Evolutionary conservation across 2,797 vertebrate genomes (phyloP).

Genomic region (Halcyon badia): DNA sequence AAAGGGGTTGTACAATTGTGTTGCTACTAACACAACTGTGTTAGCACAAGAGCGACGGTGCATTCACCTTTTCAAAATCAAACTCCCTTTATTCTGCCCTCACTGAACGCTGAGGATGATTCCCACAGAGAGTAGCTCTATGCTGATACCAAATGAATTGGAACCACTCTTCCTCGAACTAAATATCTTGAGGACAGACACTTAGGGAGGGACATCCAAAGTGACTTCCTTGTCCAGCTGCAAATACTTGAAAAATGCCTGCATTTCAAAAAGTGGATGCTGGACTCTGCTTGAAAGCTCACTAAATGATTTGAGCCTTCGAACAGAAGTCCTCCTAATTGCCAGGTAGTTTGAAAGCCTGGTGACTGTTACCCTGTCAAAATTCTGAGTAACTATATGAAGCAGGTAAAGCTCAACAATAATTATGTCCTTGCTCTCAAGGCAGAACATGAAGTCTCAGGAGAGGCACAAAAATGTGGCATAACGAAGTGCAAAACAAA

Average conservation of each 20-base stretch:
- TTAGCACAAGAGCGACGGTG: background rate
- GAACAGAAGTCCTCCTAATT: background rate
- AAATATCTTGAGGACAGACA: background rate
- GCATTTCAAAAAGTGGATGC: background rate
- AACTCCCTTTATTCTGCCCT: background rate
- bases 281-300: background rate
- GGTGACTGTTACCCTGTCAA: background rate
- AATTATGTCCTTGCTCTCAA: constrained; percentile 14
- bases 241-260: background rate
- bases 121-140: background rate
- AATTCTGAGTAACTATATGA: background rate
- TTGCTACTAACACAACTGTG: background rate
- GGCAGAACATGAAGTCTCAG: background rate
- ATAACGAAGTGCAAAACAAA: background rate
- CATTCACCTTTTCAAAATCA: background rate
- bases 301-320: background rate
- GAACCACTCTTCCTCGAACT: background rate
- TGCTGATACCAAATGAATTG: background rate
- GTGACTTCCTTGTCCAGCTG: background rate
- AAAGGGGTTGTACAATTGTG: background rate
- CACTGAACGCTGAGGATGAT: background rate
- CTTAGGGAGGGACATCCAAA: background rate
- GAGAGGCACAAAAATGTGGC: constrained; percentile 37
- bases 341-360: background rate
- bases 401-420: constrained; percentile 35